A percentile compares a stretch with the other conserved stretches of the same genome.
These are phyloP conservation scores for Nyctalus aviator DNA, from an alignment of 2,797 vertebrate species.

Conservation along the genomic window DNA sequence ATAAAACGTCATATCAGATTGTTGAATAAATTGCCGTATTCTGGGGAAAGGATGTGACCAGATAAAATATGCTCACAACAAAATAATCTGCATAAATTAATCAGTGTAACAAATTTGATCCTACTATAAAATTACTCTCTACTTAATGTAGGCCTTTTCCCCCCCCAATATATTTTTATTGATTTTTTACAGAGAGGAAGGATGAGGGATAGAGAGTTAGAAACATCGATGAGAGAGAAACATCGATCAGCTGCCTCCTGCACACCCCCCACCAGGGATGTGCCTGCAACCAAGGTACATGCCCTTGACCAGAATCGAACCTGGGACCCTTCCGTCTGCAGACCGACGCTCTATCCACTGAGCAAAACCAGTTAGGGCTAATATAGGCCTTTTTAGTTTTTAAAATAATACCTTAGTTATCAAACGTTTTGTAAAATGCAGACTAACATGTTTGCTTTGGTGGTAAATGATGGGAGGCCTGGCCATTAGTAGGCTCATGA, in stretches of 20 bases:
- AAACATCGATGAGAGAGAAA: too few species aligned
- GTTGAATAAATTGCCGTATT: neutral
- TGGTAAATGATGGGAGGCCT: neutral
- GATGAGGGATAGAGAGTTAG: too few species aligned
- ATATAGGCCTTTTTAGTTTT: neutral
- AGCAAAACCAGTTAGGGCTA: too few species aligned
- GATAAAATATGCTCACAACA: neutral
- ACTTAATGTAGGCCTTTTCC: neutral
- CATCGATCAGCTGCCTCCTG: too few species aligned
- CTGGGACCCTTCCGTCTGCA: too few species aligned
- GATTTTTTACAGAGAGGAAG: too few species aligned
- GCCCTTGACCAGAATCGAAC: too few species aligned
- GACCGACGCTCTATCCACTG: too few species aligned
- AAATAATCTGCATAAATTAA: constrained; percentile 7
- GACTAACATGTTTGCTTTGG: neutral
- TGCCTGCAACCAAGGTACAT: too few species aligned
- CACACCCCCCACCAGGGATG: too few species aligned
- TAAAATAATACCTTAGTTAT: neutral
- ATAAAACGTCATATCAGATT: neutral
- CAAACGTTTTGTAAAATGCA: neutral
- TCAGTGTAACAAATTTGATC: neutral
- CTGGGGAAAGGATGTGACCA: neutral
- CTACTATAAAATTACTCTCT: neutral
- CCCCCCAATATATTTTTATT: too few species aligned
- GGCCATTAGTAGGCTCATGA: fast-evolving